A percentile compares a stretch with the other conserved stretches of the same genome.
These are phyloP conservation scores for Ciona savignyi DNA, from an alignment of 23 tunicate species.

Conservation along the genomic window DNA sequence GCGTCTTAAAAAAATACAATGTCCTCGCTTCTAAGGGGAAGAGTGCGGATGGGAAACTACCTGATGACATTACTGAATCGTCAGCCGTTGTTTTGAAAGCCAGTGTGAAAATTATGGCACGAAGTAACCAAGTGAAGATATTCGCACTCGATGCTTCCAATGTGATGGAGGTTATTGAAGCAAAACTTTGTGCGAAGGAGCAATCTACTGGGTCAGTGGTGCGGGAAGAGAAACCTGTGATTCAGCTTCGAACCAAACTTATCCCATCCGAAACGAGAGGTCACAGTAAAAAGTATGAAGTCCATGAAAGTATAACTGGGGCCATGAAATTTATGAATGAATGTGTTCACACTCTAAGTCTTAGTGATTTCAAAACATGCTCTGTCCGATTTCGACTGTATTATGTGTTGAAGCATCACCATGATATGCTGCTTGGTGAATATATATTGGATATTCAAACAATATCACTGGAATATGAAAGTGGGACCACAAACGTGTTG, in stretches of 20 bases:
- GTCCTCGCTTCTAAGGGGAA: conserved; percentile 13
- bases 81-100: conserved; percentile 21
- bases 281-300: conserved; percentile 73
- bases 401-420: conserved; percentile 57
- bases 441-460: conserved; percentile 29
- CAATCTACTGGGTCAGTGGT: conserved; percentile 2
- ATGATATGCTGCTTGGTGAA: conserved; percentile 75
- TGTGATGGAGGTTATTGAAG: conserved; percentile 9
- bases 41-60: not conserved
- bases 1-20: conserved; percentile 39
- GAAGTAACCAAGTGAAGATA: conserved; percentile 41
- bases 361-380: conserved; percentile 34
- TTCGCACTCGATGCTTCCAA: conserved; percentile 62
- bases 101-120: conserved; percentile 54
- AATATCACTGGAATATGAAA: conserved; percentile 28
- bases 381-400: conserved; percentile 66
- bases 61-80: not conserved
- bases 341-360: conserved; percentile 34
- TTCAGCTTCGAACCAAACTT: conserved; percentile 78
- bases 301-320: conserved; percentile 42
- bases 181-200: conserved; percentile 23
- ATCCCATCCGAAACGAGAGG: conserved; percentile 57
- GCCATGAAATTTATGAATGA: conserved; percentile 70
- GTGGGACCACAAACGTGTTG: conserved; percentile 26
- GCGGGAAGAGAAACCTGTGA: conserved; percentile 19